These are phyloP conservation scores for Leptinotarsa texana DNA, from an alignment of 1,140 invertebrate genomes.

Conservation along the genomic window DNA sequence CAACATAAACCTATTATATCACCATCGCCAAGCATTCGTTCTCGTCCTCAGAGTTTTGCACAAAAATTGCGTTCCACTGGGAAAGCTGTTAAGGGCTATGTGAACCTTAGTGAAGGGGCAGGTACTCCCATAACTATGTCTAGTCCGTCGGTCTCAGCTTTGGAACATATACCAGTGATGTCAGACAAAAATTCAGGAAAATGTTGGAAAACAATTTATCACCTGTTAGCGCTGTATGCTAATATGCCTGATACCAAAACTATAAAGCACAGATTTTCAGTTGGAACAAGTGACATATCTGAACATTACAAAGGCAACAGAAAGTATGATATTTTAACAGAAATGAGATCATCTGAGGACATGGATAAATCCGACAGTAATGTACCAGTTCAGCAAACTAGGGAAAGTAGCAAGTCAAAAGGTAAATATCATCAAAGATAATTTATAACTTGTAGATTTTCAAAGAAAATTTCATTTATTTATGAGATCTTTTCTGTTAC, in stretches of 20 bases:
- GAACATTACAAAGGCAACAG: slow-evolving; percentile 60
- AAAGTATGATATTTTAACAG: slow-evolving; percentile 59
- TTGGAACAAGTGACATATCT: slow-evolving; percentile 57
- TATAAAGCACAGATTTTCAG: slow-evolving; percentile 63
- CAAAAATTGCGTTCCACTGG: slow-evolving; percentile 82
- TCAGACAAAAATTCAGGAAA: slow-evolving; percentile 62
- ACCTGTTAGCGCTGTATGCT: slow-evolving; percentile 89
- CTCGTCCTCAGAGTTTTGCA: slow-evolving; percentile 82
- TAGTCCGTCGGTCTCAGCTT: slow-evolving; percentile 63
- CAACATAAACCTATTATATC: slow-evolving; percentile 58
- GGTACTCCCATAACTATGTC: slow-evolving; percentile 72
- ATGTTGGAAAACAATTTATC: slow-evolving; percentile 94
- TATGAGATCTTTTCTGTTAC: too few species aligned
- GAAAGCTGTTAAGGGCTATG: slow-evolving; percentile 74
- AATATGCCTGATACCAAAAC: slow-evolving; percentile 94
- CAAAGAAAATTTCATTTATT: too few species aligned
- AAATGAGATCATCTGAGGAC: slow-evolving; percentile 56
- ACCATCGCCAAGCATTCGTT: slow-evolving; percentile 67
- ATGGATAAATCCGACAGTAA: slow-evolving; percentile 55
- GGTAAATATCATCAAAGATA: background rate
- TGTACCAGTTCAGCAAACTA: slow-evolving; percentile 39
- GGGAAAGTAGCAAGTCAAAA: slow-evolving; percentile 17
- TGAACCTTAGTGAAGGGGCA: slow-evolving; percentile 65
- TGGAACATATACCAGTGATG: slow-evolving; percentile 62
- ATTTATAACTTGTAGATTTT: too few species aligned